Evolutionary conservation across 2,888 invertebrate genomes (phyloP), one percentile per base, ranked within the genome.

Genomic region (Dasypolia templi): DNA sequence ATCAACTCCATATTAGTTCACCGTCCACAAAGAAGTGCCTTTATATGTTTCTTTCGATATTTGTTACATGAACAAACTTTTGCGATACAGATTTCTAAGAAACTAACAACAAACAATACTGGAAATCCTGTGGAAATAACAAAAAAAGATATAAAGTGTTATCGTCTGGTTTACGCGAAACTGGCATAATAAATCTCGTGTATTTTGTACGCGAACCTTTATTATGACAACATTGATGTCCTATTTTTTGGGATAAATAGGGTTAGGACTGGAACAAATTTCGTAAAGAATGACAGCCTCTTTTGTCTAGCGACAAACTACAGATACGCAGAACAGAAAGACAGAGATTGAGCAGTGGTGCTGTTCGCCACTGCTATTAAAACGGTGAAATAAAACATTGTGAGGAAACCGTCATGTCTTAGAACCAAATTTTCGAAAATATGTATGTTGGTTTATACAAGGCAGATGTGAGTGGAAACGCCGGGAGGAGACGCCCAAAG

Each of bases 51-150:
- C 59, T 35, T 61, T 64, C 46, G 29, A 78, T 78, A 72, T 64
- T 78, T 64, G 53, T 72, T 77, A 66, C 51, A 66, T 62, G 61
- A 63, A 62, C 14, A 73, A 77, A 77, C 56, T 77, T 73, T 62
- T 19, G 17, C 29, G 9, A 62, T 62, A 72, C 64, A 65, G 62
- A 72, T 63, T 73, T 39, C n/a, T n/a, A 22, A 63, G 53, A n/a
- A 76, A 62, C 22, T 77, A 56, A 26, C 35, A 29, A 69, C 51
- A 64, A 63, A 62, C 64, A 46, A 46, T 35, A 69, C 63, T 29
- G 39, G 51, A 29, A 14, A 61, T 42, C 53, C 59, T 56, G 42
- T 55, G 79, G 26, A 62, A 72, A 73, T 64, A 77, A 79, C 79
- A 78, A 63, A 55, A 53, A 55, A 56, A 64, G 32, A 64, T 49